Evolutionary conservation across 2,797 vertebrate species (phyloP).

Genomic region (Staurois parvus): DNA sequence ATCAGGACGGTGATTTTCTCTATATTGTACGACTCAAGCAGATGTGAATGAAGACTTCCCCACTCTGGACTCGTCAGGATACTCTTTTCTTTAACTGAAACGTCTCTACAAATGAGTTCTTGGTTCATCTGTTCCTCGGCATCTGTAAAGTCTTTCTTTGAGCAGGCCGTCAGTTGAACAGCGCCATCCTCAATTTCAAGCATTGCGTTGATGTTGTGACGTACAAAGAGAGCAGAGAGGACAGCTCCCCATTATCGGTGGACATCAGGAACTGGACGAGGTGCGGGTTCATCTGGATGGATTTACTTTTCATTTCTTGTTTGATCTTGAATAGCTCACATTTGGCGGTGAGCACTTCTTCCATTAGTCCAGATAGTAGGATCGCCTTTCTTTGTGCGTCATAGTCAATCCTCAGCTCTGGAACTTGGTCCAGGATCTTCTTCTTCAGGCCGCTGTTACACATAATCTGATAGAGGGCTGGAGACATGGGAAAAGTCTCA

Average conservation of each 20-base stretch:
- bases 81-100: constrained; percentile 72
- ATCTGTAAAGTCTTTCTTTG: constrained; percentile 68
- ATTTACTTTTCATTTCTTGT: constrained; percentile 65
- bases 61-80: constrained; percentile 74
- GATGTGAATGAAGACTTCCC: constrained; percentile 65
- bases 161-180: constrained; percentile 72
- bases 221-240: constrained; percentile 78
- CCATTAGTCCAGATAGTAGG: constrained; percentile 73
- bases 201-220: constrained; percentile 74
- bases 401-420: constrained; percentile 74
- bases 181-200: constrained; percentile 70
- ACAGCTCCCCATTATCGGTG: constrained; percentile 72
- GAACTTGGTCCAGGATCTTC: constrained; percentile 63
- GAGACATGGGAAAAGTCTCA: constrained; percentile 67
- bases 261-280: constrained; percentile 77
- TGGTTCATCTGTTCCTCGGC: constrained; percentile 77
- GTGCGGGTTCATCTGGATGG: constrained; percentile 63
- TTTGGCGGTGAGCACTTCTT: constrained; percentile 77
- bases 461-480: constrained; percentile 75
- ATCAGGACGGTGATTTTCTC: constrained; percentile 68
- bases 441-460: constrained; percentile 70
- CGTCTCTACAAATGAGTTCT: constrained; percentile 62
- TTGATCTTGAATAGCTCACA: constrained; percentile 76
- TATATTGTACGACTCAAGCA: constrained; percentile 68
- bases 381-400: constrained; percentile 66